Conservation (phyloP, 2,888 invertebrate genomes). For the Cordilura impudica region DNA sequence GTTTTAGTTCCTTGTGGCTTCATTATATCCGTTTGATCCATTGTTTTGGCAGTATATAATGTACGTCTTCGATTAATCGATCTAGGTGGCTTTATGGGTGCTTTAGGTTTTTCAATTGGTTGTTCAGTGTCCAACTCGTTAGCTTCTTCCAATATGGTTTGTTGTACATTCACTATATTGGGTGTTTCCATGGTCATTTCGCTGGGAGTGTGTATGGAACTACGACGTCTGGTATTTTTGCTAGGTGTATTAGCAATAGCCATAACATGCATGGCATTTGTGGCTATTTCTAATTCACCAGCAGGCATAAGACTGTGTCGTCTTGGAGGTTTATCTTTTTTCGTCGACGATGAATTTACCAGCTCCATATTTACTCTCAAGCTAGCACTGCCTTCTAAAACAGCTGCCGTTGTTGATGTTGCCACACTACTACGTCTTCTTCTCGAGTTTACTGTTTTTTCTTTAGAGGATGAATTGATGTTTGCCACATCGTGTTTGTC, state of each 20-base stretch:
- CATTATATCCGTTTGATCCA: constrained; percentile 53
- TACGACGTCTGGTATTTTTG: constrained; percentile 65
- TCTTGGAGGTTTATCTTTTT: constrained; percentile 3
- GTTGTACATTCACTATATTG: constrained; percentile 11
- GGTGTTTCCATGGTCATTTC: constrained; percentile 43
- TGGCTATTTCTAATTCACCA: constrained; percentile 35
- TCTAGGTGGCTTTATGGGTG: neutral
- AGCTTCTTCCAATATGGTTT: constrained; percentile 58
- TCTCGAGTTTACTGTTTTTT: neutral
- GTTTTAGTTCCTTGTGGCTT: constrained; percentile 26
- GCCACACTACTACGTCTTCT: constrained; percentile 20
- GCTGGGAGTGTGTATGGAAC: constrained; percentile 61
- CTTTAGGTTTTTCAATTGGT: neutral
- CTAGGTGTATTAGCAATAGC: constrained; percentile 26
- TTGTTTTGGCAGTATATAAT: constrained; percentile 59
- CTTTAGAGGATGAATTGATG: too few species aligned
- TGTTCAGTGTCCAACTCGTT: neutral
- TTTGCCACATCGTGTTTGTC: neutral
- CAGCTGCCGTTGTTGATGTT: constrained; percentile 27
- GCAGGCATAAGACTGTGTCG: constrained; percentile 40
- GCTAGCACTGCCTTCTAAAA: neutral
- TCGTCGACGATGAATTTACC: neutral
- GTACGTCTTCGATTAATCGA: constrained; percentile 53
- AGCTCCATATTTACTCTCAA: neutral
- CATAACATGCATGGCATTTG: constrained; percentile 15